phyloP scores from a whole-genome alignment of 1,140 invertebrate species.

The Eupristina koningsbergeri region DNA sequence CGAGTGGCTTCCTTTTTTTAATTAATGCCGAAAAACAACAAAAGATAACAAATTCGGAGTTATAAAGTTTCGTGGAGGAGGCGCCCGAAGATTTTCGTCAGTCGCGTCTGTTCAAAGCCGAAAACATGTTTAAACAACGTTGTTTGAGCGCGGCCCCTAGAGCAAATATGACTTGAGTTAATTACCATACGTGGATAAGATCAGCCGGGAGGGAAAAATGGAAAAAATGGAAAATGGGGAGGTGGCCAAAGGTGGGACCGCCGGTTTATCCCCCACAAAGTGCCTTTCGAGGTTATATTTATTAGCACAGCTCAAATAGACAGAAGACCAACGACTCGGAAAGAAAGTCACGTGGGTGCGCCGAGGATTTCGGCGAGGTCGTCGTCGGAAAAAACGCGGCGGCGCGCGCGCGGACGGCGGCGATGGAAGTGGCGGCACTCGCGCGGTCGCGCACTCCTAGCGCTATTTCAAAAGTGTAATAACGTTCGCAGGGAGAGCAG shows the following conservation, averaged over 20 bases:
- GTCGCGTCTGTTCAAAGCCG: too few species aligned
- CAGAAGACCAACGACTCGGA: background rate
- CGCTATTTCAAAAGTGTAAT: background rate
- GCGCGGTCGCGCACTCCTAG: background rate
- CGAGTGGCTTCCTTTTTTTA: too few species aligned
- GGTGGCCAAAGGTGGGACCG: too few species aligned
- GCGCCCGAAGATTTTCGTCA: too few species aligned
- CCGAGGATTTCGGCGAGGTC: background rate
- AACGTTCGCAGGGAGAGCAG: background rate
- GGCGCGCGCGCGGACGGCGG: too few species aligned
- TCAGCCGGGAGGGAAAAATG: too few species aligned
- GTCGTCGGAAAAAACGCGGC: too few species aligned
- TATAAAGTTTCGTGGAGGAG: too few species aligned
- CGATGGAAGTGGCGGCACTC: background rate
- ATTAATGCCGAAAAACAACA: too few species aligned
- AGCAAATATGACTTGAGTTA: background rate
- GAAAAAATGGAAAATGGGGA: background rate
- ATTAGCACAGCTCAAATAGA: background rate
- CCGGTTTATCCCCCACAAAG: background rate
- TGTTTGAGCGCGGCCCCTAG: too few species aligned
- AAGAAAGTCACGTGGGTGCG: background rate
- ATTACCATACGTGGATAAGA: background rate
- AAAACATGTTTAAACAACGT: too few species aligned
- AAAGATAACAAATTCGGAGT: too few species aligned
- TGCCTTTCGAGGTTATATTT: background rate